Base-by-base conservation (phyloP, 2,113 vertebrate species). In the Thalassarche chlororhynchos region DNA sequence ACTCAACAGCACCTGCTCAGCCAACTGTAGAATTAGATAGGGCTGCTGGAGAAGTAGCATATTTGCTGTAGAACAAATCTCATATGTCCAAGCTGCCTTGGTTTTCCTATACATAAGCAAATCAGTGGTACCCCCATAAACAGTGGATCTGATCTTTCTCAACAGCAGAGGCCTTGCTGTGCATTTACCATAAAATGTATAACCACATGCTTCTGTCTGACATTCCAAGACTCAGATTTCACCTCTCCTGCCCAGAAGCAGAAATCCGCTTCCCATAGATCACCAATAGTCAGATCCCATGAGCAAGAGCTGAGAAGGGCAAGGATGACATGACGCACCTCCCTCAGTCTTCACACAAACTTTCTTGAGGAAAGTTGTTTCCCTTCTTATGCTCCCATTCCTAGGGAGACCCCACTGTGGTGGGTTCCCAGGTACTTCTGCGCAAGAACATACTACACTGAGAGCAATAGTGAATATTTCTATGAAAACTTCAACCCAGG, bases 291-390 rank as follows among this genome's bases (percentile, higher is more conserved):
- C 8, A 16, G 26, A 79, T 51, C 4, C 20, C n/a, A 47, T 5
- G 10, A 21, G 31, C 5, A 1, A 77, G 49, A 77, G 28, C 19
- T 77, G 34, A 95, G 62, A 74, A 82, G 84, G 46, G 19, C 1
- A 32, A 96, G 28, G 20, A 6, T 0, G 0, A 20, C 2, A 1
- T 3, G 18, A 49, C 12, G 14, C 49, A 66, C 5, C 10, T 84
- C 17, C 26, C 47, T 75, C 55, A 71, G 23, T 7, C 20, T 19
- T 75, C 46, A 81, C 9, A 3, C 12, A 40, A 49, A 14, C 14
- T 51, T 76, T 66, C 24, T 46, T 44, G 14, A 65, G 12, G 72
- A 75, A 84, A 70, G 34, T 34, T 82, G 7, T 51, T 85, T 74
- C n/a, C 16, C 12, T 84, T 78, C 52, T 78, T 44, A 74, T 19